Evolutionary conservation across 2,113 vertebrate genomes (phyloP).

Genomic region (Chlamydotis undulata): DNA sequence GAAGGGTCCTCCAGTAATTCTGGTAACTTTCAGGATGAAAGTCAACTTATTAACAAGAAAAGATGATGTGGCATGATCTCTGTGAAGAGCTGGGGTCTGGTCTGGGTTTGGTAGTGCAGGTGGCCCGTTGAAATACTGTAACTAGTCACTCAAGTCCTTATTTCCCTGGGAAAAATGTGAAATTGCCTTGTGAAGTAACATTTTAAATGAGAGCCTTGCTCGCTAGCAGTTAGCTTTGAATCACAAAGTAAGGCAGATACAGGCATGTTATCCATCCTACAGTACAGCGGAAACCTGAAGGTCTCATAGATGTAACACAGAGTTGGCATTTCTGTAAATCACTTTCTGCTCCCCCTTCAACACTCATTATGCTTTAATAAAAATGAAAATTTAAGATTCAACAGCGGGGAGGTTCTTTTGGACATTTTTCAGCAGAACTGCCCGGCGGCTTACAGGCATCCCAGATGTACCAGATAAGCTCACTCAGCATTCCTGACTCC

Average conservation of each 20-base stretch:
- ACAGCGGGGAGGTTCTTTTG: not conserved
- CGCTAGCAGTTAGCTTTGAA: not conserved
- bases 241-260: not conserved
- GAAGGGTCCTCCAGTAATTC: not conserved
- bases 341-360: not conserved
- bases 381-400: not conserved
- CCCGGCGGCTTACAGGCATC: not conserved
- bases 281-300: not conserved
- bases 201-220: not conserved
- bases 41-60: not conserved
- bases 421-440: not conserved
- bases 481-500: not conserved
- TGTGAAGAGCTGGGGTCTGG: not conserved
- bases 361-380: not conserved
- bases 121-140: not conserved
- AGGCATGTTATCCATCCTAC: not conserved
- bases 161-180: not conserved
- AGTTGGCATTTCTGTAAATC: not conserved
- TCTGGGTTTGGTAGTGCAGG: not conserved
- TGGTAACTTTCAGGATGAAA: not conserved
- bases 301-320: not conserved
- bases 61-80: not conserved
- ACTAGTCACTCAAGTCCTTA: not conserved
- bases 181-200: not conserved
- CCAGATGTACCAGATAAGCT: conserved; percentile 25